phyloP scores from a whole-genome alignment of 2,888 invertebrate genomes.

The Diaperis boleti region DNA sequence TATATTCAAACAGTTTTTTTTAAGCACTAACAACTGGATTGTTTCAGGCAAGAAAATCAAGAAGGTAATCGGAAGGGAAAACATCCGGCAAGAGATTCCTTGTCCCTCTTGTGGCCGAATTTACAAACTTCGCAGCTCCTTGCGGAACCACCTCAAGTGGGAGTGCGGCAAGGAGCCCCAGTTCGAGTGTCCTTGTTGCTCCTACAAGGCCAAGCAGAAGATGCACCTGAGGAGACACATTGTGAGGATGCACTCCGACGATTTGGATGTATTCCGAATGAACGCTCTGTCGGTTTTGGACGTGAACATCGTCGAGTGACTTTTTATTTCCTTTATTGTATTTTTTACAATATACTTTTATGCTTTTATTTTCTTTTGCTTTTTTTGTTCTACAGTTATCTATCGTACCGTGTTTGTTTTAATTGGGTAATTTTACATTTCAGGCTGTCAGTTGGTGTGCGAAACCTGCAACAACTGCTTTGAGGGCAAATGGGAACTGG shows the following conservation, averaged over 20 bases:
- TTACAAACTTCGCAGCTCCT: constrained; percentile 85
- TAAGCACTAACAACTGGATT: constrained; percentile 11
- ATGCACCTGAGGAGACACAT: constrained; percentile 81
- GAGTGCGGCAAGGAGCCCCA: constrained; percentile 85
- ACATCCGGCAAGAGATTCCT: constrained; percentile 2
- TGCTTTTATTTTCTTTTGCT: neutral
- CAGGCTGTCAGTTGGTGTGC: constrained; percentile 37
- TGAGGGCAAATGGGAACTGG: constrained; percentile 1
- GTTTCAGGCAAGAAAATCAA: constrained; percentile 28
- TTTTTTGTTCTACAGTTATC: neutral
- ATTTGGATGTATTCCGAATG: neutral
- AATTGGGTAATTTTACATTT: constrained; percentile 26
- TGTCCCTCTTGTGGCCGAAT: constrained; percentile 80
- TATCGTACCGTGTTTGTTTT: too few relatives aligned
- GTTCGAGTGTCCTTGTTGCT: constrained; percentile 80
- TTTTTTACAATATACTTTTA: neutral
- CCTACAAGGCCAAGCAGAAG: constrained; percentile 82
- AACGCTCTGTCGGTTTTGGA: neutral
- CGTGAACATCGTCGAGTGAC: neutral
- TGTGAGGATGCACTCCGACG: constrained; percentile 77
- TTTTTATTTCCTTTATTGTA: neutral
- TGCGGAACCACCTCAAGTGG: constrained; percentile 84
- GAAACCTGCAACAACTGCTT: constrained; percentile 29
- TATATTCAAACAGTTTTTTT: neutral
- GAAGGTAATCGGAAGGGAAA: neutral